phyloP scores from a whole-genome alignment of 2,797 vertebrate genomes.

The Alfaro cultratus region DNA sequence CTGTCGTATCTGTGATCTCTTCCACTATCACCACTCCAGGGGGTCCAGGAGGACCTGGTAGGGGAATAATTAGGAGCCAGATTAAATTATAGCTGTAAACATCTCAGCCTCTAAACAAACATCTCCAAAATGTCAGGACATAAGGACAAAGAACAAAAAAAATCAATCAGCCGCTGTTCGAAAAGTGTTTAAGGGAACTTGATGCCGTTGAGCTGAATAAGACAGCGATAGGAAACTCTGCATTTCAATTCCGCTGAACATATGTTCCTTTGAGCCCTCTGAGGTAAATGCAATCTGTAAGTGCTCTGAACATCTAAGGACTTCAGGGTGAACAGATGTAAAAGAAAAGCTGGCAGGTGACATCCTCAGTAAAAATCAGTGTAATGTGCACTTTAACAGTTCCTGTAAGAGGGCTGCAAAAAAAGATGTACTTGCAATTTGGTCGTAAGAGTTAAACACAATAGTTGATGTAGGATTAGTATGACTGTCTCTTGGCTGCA shows the following conservation, averaged over 20 bases:
- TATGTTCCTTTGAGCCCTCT: conserved; percentile 73
- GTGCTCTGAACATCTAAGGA: conserved; percentile 61
- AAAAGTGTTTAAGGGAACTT: neutral
- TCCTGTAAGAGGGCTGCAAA: conserved; percentile 52
- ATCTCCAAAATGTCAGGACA: conserved; percentile 19
- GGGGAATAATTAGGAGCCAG: conserved; percentile 19
- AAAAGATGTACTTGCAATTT: conserved; percentile 62
- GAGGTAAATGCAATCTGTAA: conserved; percentile 74
- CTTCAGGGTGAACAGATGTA: conserved; percentile 74
- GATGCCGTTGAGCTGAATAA: conserved; percentile 39
- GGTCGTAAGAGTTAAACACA: neutral
- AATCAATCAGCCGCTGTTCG: conserved; percentile 16
- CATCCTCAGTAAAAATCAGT: conserved; percentile 67
- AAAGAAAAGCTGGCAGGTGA: conserved; percentile 75
- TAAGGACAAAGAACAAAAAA: conserved; percentile 7
- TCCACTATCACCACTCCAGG: conserved; percentile 97
- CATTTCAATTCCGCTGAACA: conserved; percentile 69
- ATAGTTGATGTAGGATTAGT: neutral
- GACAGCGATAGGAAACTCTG: conserved; percentile 45
- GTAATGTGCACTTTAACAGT: conserved; percentile 62
- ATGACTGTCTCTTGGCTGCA: neutral
- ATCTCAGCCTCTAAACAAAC: conserved; percentile 6
- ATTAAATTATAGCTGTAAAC: conserved; percentile 37
- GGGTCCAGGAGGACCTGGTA: conserved; percentile 92
- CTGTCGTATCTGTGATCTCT: conserved; percentile 93